Evolutionary conservation across 1,140 invertebrate species (phyloP), one percentile per base, ranked within the genome.

Genomic region (Stegodyphus dumicola): DNA sequence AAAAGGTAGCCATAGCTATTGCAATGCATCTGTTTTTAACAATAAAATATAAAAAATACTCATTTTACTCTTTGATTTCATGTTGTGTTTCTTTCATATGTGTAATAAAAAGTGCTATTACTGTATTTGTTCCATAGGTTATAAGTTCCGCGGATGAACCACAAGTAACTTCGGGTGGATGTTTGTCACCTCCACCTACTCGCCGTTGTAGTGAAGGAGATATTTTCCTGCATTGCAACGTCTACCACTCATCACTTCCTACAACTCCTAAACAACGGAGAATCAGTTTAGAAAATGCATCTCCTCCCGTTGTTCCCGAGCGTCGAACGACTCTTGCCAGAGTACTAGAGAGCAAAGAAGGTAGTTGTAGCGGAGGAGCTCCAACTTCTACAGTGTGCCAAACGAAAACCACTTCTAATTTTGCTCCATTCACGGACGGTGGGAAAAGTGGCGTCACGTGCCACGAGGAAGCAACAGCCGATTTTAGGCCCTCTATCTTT

Each of bases 401-500:
- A 70, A 70, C 52, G 65, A 64, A 79, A 73, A 71, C 69, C 69
- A 51, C 69, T 73, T 73, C 70, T 73, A 73, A 73, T 17, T 81
- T 73, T 71, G 54, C 78, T 15, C 53, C 78, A 71, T 73, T 71
- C 67, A 73, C 78, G 18, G 54, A 10, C 33, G 49, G 67, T 73
- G 78, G 69, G 48, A 65, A 79, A 79, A 56, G 77, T 70, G 66
- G 67, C 67, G 77, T 70, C 77, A 79, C 77, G 65, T 54, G 53
- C 17, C 51, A 54, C 52, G 51, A 52, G 52, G 65, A 53, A 53
- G 77, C 67, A 69, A 65, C 77, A 69, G 49, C 65, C 67, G 65
- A 53, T 79, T 79, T 79, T 79, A 70, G 77, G 52, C 66, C 77
- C 71, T 52, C 80, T 83, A 83, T 83, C 80, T 83, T 83, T 83